A percentile compares a stretch with the other conserved stretches of the same genome.
These are phyloP conservation scores for Phanerotoma sp. DNA, from an alignment of 2,888 invertebrate genomes.

Conservation along the genomic window DNA sequence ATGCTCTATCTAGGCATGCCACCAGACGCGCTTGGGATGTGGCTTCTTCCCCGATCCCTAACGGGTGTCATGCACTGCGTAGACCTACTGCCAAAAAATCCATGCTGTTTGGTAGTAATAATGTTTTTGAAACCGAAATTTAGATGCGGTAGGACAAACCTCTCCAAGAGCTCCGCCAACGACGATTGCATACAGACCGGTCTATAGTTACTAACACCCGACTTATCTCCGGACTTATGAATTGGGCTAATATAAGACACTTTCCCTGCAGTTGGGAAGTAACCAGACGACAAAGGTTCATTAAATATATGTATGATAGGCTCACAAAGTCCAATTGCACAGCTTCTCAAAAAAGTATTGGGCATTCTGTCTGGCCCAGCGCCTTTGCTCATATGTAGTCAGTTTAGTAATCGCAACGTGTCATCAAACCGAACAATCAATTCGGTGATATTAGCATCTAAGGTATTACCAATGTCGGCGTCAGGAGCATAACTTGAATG, in stretches of 20 bases:
- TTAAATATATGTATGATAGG: slow-evolving; percentile 14
- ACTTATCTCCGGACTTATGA: slow-evolving; percentile 10
- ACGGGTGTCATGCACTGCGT: no score
- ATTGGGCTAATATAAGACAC: slow-evolving; percentile 12
- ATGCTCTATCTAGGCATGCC: no score
- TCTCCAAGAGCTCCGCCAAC: neutral
- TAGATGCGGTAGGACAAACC: neutral
- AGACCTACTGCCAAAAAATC: neutral
- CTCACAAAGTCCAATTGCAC: no score
- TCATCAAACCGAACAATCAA: no score
- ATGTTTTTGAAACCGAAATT: neutral
- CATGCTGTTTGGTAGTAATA: neutral
- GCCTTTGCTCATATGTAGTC: no score
- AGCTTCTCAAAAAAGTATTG: slow-evolving; percentile 1
- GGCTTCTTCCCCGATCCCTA: no score
- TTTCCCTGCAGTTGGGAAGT: slow-evolving; percentile 17
- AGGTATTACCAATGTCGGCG: neutral
- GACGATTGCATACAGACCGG: slow-evolving; percentile 15
- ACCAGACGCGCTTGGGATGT: no score
- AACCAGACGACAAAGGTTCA: slow-evolving; percentile 5
- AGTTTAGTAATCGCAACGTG: no score
- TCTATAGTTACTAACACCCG: slow-evolving; percentile 20
- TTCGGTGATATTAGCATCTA: neutral
- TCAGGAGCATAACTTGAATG: neutral
- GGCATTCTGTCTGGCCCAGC: slow-evolving; percentile 25